Conservation (phyloP, 2,797 vertebrate species). For the Acanthopagrus latus region DNA sequence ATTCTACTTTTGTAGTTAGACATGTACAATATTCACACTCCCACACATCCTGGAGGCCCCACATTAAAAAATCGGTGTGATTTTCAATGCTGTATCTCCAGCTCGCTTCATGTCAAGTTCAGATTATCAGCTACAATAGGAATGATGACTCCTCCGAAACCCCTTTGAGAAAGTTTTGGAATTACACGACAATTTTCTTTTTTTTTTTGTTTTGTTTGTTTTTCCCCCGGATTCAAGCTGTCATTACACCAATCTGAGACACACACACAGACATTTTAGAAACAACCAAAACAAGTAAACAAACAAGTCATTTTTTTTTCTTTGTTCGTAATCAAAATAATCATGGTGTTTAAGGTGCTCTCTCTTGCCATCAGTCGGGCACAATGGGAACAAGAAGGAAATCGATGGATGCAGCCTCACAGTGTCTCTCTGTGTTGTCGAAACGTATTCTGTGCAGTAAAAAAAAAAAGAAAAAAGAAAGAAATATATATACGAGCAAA, state of each 20-base stretch:
- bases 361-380: constrained; percentile 51
- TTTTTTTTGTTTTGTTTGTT: background rate
- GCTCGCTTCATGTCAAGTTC: constrained; percentile 42
- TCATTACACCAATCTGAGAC: constrained; percentile 24
- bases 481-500: constrained; percentile 8
- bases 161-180: constrained; percentile 21
- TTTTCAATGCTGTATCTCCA: constrained; percentile 60
- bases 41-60: constrained; percentile 54
- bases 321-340: constrained; percentile 54
- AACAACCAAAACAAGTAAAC: constrained; percentile 50
- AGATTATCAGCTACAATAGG: constrained; percentile 52
- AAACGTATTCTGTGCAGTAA: constrained; percentile 61
- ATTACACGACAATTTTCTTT: constrained; percentile 28
- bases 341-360: constrained; percentile 54
- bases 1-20: constrained; percentile 52
- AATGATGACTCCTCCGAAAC: constrained; percentile 26
- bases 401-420: constrained; percentile 59
- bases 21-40: constrained; percentile 62
- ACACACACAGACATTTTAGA: constrained; percentile 45
- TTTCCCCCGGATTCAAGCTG: constrained; percentile 41
- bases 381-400: constrained; percentile 49
- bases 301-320: constrained; percentile 41
- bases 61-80: constrained; percentile 43
- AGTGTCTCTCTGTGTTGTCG: constrained; percentile 59
- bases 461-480: constrained; percentile 48